Evolutionary conservation across 2,888 invertebrate species (phyloP).

Genomic region (Panopea generosa): DNA sequence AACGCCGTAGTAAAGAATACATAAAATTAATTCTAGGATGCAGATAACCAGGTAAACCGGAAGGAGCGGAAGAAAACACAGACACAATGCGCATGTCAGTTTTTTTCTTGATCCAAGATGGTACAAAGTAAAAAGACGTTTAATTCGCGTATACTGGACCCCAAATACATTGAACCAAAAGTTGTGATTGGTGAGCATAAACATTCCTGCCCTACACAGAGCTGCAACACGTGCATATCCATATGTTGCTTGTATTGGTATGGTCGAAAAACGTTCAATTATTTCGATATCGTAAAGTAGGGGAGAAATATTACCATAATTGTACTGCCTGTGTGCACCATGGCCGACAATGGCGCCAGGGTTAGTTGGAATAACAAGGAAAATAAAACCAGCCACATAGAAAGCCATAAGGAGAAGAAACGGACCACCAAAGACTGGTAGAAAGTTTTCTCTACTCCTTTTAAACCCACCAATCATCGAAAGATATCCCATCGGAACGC

Average conservation of each 20-base stretch:
- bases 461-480: conserved; percentile 52
- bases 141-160: conserved; percentile 1
- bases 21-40: conserved; percentile 12
- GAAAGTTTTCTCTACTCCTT: conserved; percentile 31
- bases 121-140: not conserved
- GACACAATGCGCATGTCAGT: not conserved
- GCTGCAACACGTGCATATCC: conserved; percentile 21
- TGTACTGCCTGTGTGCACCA: conserved; percentile 5
- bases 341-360: conserved; percentile 16
- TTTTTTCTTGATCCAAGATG: not conserved
- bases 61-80: not conserved
- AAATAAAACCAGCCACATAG: conserved; percentile 26
- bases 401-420: conserved; percentile 24
- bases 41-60: conserved; percentile 28
- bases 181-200: conserved; percentile 18
- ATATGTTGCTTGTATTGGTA: conserved; percentile 9
- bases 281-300: conserved; percentile 16
- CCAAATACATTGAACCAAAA: conserved; percentile 25
- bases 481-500: conserved; percentile 42
- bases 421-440: conserved; percentile 52
- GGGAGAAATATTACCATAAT: conserved; percentile 5
- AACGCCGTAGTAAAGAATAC: conserved; percentile 26
- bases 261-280: conserved; percentile 24
- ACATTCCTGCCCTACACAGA: conserved; percentile 18
- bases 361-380: conserved; percentile 33